Evolutionary conservation across 2,797 vertebrate genomes (phyloP).

Genomic region (Psittacula derbiana): DNA sequence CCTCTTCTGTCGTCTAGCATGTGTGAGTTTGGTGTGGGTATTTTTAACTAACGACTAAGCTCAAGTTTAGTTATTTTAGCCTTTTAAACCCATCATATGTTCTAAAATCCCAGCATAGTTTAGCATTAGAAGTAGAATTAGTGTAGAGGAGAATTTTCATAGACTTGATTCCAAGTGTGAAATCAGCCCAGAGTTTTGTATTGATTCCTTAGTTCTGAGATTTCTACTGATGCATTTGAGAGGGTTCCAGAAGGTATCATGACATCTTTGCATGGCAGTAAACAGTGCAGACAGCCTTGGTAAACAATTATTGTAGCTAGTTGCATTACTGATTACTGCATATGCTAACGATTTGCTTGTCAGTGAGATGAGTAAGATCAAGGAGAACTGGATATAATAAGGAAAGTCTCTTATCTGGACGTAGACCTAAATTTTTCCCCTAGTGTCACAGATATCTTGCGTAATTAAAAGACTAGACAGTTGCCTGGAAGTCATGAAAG

Average conservation of each 20-base stretch:
- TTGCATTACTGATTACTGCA: not conserved
- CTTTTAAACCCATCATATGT: not conserved
- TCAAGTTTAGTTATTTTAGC: not conserved
- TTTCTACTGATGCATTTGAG: not conserved
- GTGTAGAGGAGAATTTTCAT: not conserved
- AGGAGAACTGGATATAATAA: not conserved
- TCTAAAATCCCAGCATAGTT: not conserved
- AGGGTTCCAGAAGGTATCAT: not conserved
- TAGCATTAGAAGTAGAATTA: not conserved
- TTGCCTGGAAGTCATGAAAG: not conserved
- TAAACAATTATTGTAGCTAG: not conserved
- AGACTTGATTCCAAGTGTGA: not conserved
- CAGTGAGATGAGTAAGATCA: not conserved
- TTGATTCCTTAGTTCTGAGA: not conserved
- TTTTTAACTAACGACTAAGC: not conserved
- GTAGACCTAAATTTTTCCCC: not conserved
- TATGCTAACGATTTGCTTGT: not conserved
- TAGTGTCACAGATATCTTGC: not conserved
- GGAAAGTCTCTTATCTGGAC: not conserved
- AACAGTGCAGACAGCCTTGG: not conserved
- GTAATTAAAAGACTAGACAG: not conserved
- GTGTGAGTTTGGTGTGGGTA: not conserved
- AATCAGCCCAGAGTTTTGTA: not conserved
- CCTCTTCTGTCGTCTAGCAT: not conserved
- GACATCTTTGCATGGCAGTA: not conserved